phyloP scores from a whole-genome alignment of 2,888 invertebrate species.

The Heteromurus nitidus region DNA sequence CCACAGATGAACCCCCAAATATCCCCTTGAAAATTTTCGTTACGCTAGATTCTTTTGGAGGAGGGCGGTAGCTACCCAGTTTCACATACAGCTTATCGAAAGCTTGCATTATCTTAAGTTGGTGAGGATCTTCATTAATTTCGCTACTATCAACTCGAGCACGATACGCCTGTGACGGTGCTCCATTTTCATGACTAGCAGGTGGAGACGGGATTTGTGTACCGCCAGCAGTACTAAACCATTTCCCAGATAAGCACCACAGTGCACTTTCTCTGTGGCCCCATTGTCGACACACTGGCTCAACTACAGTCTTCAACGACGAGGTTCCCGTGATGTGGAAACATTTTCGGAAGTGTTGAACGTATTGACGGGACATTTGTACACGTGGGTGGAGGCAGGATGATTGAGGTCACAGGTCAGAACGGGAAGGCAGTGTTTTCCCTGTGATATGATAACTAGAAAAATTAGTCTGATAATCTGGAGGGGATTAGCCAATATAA shows the following conservation, averaged over 20 bases:
- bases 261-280: background rate
- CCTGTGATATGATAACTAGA: no score
- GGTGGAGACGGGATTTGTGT: background rate
- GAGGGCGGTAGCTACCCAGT: conserved; percentile 80
- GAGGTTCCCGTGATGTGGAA: no score
- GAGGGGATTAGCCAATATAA: no score
- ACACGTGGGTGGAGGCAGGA: no score
- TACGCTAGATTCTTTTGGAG: conserved; percentile 74
- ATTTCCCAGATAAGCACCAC: background rate
- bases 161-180: conserved; percentile 58
- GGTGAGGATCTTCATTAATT: conserved; percentile 82
- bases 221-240: background rate
- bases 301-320: no score
- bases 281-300: no score
- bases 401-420: no score
- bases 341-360: background rate
- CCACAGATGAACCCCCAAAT: conserved; percentile 73
- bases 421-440: no score
- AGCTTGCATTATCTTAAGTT: conserved; percentile 82
- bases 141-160: conserved; percentile 74
- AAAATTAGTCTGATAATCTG: no score
- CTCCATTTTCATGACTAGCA: background rate
- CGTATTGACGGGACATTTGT: no score
- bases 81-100: conserved; percentile 84
- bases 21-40: conserved; percentile 74